Evolutionary conservation across 2,888 invertebrate species (phyloP), one percentile per base, ranked within the genome.

Genomic region (Hyalella azteca): DNA sequence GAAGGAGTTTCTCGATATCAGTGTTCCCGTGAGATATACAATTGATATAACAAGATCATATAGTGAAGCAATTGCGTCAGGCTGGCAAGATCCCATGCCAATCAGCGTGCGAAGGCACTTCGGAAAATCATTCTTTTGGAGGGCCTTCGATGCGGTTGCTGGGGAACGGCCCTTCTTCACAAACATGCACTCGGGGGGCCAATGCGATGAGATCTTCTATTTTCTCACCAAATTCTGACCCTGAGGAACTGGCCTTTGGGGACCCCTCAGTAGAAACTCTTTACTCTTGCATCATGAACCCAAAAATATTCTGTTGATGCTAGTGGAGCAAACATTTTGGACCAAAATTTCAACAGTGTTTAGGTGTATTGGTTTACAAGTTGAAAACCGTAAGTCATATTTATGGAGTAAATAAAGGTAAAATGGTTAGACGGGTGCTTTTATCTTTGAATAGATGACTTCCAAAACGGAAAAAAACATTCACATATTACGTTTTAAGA

Each of bases 41-140:
- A n/a, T n/a, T n/a, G n/a, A n/a, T n/a, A n/a, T n/a, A n/a, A n/a
- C n/a, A n/a, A n/a, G n/a, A n/a, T n/a, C n/a, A n/a, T n/a, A n/a
- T n/a, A n/a, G n/a, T n/a, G n/a, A n/a, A n/a, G n/a, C n/a, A n/a
- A n/a, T n/a, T n/a, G n/a, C n/a, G n/a, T n/a, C n/a, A n/a, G n/a
- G n/a, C n/a, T n/a, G n/a, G n/a, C n/a, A n/a, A n/a, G n/a, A n/a
- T n/a, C n/a, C n/a, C n/a, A n/a, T 5, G 26, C 26, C 54, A 54
- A 54, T 54, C 36, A 66, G 36, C 66, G 11, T 29, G 7, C 22
- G 66, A 66, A n/a, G 36, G n/a, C 66, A 36, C 29, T 36, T 66
- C 66, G 29, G 66, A 66, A 66, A 66, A 66, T 66, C 66, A 66
- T 66, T 66, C 66, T 36, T 32, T 36, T 66, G 66, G 66, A 66